phyloP scores from a whole-genome alignment of 1,140 invertebrate species.

The Globodera rostochiensis region DNA sequence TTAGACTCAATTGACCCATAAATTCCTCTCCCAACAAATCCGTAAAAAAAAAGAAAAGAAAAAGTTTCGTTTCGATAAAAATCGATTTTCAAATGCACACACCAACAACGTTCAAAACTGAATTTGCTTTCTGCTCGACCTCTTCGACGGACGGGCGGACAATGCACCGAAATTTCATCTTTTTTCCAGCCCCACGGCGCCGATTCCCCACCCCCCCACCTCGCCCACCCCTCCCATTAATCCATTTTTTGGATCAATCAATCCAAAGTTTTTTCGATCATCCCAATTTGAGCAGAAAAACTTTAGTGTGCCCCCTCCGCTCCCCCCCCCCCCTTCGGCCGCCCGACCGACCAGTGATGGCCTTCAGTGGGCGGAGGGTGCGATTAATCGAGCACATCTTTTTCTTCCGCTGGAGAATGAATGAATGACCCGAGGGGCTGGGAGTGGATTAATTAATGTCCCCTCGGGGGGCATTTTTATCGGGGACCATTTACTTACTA shows the following conservation, averaged over 20 bases:
- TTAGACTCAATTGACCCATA: no score
- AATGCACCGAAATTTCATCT: not conserved
- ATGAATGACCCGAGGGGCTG: not conserved
- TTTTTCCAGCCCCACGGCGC: not conserved
- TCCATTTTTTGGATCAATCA: not conserved
- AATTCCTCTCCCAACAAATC: no score
- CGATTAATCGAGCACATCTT: not conserved
- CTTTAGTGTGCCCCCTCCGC: not conserved
- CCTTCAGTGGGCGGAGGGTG: not conserved
- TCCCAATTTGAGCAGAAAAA: not conserved
- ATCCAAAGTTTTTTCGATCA: not conserved
- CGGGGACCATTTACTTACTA: not conserved
- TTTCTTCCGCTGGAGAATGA: no score
- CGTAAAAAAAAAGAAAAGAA: no score
- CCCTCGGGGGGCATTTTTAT: not conserved
- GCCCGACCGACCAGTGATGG: not conserved
- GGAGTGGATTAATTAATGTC: not conserved
- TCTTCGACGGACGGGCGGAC: no score
- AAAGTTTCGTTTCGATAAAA: no score
- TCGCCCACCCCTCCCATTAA: not conserved
- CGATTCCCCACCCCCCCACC: no score
- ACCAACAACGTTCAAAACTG: no score
- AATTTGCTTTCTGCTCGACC: no score
- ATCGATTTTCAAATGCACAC: no score
- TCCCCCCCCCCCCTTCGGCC: no score